phyloP scores from a whole-genome alignment of 2,888 invertebrate species.

The Spisula solida region DNA sequence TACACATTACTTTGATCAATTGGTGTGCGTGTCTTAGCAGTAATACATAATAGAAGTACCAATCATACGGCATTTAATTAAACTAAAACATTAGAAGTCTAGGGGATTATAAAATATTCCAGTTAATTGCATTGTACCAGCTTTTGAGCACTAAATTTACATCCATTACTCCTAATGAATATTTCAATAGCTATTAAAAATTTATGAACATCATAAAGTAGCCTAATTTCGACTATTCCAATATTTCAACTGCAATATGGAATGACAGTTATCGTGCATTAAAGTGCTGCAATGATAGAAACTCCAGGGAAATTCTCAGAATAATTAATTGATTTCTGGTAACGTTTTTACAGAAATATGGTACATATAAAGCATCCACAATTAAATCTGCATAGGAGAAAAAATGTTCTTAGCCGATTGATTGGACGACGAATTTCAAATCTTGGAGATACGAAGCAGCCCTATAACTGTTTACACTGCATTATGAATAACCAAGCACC shows the following conservation, averaged over 20 bases:
- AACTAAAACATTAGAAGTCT: background rate
- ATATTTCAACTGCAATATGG: background rate
- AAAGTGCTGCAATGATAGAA: background rate
- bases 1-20: no score
- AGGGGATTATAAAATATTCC: background rate
- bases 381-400: no score
- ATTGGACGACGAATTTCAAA: no score
- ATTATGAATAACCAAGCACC: no score
- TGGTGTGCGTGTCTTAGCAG: no score
- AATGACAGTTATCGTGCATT: background rate
- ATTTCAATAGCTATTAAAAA: background rate
- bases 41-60: background rate
- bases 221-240: background rate
- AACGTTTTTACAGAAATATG: background rate
- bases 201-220: background rate
- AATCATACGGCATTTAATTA: background rate
- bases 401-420: no score
- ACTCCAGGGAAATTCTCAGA: background rate
- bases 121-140: slow-evolving; percentile 13
- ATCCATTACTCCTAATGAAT: background rate
- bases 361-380: background rate
- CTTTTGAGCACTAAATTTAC: background rate
- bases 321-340: background rate
- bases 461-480: no score
- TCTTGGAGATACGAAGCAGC: no score